Percentiles rank a stretch among this genome's conserved stretches.
Evolutionary conservation across 2,888 invertebrate genomes (phyloP).

Genomic region (Nebria salina): DNA sequence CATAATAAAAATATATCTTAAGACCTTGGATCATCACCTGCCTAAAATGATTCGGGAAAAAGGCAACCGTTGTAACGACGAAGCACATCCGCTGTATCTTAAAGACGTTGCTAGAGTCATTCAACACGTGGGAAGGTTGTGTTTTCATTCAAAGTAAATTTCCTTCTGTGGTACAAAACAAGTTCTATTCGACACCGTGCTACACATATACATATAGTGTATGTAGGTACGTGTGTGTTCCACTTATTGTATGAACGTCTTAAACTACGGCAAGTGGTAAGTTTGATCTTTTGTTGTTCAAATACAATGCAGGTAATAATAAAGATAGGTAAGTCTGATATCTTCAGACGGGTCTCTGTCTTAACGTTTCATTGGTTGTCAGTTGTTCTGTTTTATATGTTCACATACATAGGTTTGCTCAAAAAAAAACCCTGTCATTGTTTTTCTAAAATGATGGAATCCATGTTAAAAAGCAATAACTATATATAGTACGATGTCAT

Average conservation of each 20-base stretch:
- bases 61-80: conserved; percentile 12
- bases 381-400: too few relatives aligned
- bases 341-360: background rate
- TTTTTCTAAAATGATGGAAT: too few relatives aligned
- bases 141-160: conserved; percentile 2
- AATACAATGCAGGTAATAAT: background rate
- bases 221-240: background rate
- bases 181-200: background rate
- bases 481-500: too few relatives aligned
- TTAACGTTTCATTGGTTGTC: too few relatives aligned
- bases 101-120: conserved; percentile 7
- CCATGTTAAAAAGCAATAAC: too few relatives aligned
- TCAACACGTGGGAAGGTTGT: conserved; percentile 15
- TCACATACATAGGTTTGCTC: too few relatives aligned
- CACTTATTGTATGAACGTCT: background rate
- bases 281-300: background rate
- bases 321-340: background rate
- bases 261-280: background rate
- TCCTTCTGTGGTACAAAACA: conserved; percentile 3
- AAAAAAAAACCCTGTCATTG: too few relatives aligned
- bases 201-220: background rate
- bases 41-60: background rate
- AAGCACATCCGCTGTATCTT: conserved; percentile 5
- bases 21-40: background rate
- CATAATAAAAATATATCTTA: too few relatives aligned